These are phyloP conservation scores for Alexandromys fortis DNA, from an alignment of 2,113 vertebrate genomes.

Conservation along the genomic window DNA sequence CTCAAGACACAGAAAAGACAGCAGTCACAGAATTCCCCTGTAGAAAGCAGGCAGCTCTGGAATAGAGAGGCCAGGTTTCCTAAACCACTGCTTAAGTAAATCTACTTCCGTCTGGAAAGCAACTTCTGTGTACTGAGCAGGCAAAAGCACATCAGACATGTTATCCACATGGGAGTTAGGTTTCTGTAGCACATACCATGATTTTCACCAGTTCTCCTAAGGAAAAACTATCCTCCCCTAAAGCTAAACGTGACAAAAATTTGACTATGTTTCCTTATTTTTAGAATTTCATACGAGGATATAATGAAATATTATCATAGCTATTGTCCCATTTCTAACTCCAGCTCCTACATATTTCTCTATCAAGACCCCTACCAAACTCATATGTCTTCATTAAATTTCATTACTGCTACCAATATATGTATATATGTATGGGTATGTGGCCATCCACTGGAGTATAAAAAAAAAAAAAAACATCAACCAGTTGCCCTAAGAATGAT, in stretches of 20 bases:
- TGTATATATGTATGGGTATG: not conserved
- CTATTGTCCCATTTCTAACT: not conserved
- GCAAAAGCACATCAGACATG: not conserved
- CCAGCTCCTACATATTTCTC: not conserved
- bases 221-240: not conserved
- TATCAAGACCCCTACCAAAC: not conserved
- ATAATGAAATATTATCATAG: not conserved
- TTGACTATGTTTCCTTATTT: not conserved
- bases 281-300: not conserved
- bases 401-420: not conserved
- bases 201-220: not conserved
- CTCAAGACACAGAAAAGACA: not conserved
- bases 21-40: rapidly evolving
- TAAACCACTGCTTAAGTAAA: not conserved
- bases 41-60: not conserved
- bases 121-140: not conserved
- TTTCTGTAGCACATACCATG: not conserved
- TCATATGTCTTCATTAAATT: not conserved
- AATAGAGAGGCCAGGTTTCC: not conserved
- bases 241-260: not conserved
- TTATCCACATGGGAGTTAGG: not conserved
- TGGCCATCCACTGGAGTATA: not conserved
- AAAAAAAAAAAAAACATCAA: too few species aligned
- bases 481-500: not conserved
- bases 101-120: not conserved